These are phyloP conservation scores for Eledona agricola DNA, from an alignment of 2,888 invertebrate species.

Conservation along the genomic window DNA sequence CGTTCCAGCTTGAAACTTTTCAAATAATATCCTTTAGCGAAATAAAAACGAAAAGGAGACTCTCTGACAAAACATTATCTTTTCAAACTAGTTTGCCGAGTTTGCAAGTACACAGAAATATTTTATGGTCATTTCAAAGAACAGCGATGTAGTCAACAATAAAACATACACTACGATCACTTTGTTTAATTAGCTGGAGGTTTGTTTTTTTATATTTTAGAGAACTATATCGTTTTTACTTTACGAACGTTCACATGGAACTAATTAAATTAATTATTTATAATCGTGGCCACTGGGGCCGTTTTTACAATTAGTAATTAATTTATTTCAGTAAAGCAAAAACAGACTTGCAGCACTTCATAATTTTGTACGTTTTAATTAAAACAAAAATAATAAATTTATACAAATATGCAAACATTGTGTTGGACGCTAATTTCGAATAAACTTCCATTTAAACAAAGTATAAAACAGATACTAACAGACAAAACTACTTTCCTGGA, in stretches of 20 bases:
- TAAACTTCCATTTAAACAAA: conserved; percentile 40
- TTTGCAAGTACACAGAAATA: conserved; percentile 44
- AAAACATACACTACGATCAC: no score
- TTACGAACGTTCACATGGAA: not conserved
- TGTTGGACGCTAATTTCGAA: conserved; percentile 16
- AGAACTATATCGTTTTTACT: no score
- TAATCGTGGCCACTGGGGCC: not conserved
- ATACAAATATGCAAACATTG: conserved; percentile 21
- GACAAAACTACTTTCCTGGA: conserved; percentile 45
- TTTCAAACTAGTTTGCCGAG: conserved; percentile 49
- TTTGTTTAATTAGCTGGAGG: conserved; percentile 1
- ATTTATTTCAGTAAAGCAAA: not conserved
- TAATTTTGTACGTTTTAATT: conserved; percentile 9
- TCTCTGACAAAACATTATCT: conserved; percentile 27
- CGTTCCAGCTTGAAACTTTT: conserved; percentile 31
- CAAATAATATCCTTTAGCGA: conserved; percentile 35
- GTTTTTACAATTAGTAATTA: conserved; percentile 6
- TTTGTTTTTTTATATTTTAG: not conserved
- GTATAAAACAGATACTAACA: conserved; percentile 29
- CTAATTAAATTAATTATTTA: not conserved
- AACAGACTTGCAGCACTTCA: conserved; percentile 9
- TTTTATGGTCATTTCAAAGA: conserved; percentile 42
- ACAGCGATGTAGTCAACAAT: conserved; percentile 37
- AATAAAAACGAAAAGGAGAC: conserved; percentile 17
- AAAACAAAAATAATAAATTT: conserved; percentile 19